Percentiles rank a stretch among this genome's conserved stretches.
Evolutionary conservation across 1,140 invertebrate species (phyloP).

Genomic region (Acromyrmex heyeri): DNA sequence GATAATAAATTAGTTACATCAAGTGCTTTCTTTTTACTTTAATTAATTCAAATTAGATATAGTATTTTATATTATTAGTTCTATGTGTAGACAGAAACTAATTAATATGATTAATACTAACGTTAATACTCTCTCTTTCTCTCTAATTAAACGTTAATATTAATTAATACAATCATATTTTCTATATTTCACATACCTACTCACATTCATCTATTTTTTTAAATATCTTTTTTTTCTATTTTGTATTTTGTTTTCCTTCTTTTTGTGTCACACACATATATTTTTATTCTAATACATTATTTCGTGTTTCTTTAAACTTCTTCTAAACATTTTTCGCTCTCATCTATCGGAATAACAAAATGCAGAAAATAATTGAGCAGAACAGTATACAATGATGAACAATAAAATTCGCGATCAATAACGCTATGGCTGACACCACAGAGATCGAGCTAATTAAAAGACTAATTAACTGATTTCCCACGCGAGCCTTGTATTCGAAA

Average conservation of each 20-base stretch:
- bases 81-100: background rate
- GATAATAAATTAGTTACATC: background rate
- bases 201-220: background rate
- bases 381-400: background rate
- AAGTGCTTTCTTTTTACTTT: background rate
- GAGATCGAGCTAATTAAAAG: constrained; percentile 42
- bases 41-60: background rate
- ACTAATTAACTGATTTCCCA: constrained; percentile 55
- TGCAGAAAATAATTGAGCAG: background rate
- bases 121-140: background rate
- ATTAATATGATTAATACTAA: background rate
- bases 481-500: constrained; percentile 22
- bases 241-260: background rate
- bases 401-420: constrained; percentile 32
- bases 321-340: background rate
- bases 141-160: background rate
- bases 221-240: background rate
- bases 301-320: background rate
- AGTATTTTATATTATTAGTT: background rate
- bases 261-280: background rate
- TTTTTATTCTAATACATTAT: background rate
- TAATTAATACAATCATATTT: constrained; percentile 4
- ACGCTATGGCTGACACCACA: background rate
- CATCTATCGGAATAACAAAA: background rate
- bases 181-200: too few species aligned